Conservation (phyloP, 2,797 vertebrate species). For the Peromyscus eremicus region DNA sequence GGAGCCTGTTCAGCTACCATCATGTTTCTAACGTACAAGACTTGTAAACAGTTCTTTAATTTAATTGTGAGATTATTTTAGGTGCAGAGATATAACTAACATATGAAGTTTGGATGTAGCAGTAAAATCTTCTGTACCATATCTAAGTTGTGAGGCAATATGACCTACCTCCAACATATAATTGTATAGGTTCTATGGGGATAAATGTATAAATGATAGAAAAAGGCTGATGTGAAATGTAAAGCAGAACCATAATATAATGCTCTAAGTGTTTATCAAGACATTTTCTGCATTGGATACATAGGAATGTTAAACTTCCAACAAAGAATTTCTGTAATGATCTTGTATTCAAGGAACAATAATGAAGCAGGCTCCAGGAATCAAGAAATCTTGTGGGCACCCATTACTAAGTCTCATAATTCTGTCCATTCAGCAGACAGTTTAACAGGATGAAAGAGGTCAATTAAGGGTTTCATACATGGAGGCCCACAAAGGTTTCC, state of each 20-base stretch:
- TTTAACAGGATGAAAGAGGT: background rate
- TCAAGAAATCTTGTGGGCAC: no score
- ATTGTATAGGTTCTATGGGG: background rate
- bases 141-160: background rate
- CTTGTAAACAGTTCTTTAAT: background rate
- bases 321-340: background rate
- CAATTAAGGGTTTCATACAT: background rate
- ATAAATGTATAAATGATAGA: background rate
- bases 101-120: background rate
- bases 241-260: background rate
- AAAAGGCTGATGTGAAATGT: background rate
- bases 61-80: background rate
- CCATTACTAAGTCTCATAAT: background rate
- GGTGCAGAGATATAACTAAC: background rate
- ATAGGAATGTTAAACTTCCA: background rate
- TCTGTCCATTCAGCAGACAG: background rate
- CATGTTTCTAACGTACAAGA: background rate
- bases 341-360: background rate
- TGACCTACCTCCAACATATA: no score
- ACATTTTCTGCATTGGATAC: background rate
- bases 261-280: background rate
- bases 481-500: no score
- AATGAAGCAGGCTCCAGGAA: background rate
- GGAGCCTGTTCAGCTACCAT: no score
- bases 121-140: background rate